Evolutionary conservation across 64 coral and sea anemone species (phyloP).

Genomic region (Actinia tenebrosa): DNA sequence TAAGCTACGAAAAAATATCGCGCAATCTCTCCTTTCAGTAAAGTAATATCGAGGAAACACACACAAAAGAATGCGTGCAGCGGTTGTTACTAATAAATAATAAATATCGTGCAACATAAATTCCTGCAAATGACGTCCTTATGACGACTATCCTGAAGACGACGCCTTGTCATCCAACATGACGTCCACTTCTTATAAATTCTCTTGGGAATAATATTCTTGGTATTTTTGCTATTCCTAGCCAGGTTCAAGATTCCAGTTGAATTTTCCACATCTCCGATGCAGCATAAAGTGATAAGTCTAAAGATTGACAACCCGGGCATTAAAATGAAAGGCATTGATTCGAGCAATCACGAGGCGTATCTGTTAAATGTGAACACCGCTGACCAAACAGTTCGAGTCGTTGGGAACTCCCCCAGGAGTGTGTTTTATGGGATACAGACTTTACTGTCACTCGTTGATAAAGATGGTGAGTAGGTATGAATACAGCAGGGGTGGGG

Average conservation of each 20-base stretch:
- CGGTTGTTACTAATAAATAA: no score
- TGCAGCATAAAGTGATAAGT: slow-evolving; percentile 29
- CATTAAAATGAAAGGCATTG: slow-evolving; percentile 22
- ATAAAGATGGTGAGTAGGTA: slow-evolving; percentile 23
- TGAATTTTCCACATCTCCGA: slow-evolving; percentile 6
- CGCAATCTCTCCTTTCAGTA: no score
- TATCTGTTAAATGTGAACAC: slow-evolving; percentile 36
- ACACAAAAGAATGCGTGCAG: no score
- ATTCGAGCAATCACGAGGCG: slow-evolving; percentile 29
- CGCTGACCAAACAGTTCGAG: slow-evolving; percentile 1
- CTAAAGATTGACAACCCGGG: slow-evolving; percentile 30
- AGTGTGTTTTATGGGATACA: slow-evolving; percentile 79
- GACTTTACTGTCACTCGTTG: slow-evolving; percentile 57
- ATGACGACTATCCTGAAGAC: no score
- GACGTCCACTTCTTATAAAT: no score
- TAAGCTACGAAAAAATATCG: no score
- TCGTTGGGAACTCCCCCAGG: slow-evolving; percentile 22
- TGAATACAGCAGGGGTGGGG: no score
- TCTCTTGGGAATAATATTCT: no score
- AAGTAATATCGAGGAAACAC: no score
- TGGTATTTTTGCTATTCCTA: neutral
- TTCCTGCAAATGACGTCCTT: no score
- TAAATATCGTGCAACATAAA: no score
- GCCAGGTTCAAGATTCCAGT: neutral
- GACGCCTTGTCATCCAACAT: no score